Evolutionary conservation across 64 coral and sea anemone genomes (phyloP), one percentile per base, ranked within the genome.

Genomic region (Cladopsammia gracilis): DNA sequence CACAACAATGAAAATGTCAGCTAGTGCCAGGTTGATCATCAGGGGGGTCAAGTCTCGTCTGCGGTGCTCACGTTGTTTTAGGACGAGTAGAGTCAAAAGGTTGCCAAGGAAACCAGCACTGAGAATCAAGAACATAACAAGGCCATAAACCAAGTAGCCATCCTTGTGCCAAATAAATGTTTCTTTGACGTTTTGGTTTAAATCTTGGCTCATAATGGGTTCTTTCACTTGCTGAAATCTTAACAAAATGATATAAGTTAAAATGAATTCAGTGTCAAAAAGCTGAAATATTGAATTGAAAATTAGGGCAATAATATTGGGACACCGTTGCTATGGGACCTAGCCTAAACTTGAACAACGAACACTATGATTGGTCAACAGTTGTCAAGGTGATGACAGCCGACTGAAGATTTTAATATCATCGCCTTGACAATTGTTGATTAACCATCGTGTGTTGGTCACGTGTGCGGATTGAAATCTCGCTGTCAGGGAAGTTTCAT

Each of bases 51-150:
- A 67, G 26, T 20, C 58, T 77, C 73, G 80, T 7, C 22, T 71
- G 6, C 90, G 95, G 44, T 96, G 95, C 23, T 89, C 57, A 24
- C 52, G 48, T 19, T 89, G 85, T 5, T 52, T 45, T 0, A 96
- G 64, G 13, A 92, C 90, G 18, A 76, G 48, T 46, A 96, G 26
- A 3, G 90, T 89, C 23, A 93, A 22, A 9, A 65, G 2, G 52
- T 96, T 96, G 19, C 95, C 95, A 22, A 93, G 4, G 53, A 96
- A 89, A 20, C 95, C 95, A 70, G 72, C 3, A 2, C 85, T 54
- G 1, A 96, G 59, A 7, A 96, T 75, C 1, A 88, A 48, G 24
- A 74, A 77, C 95, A 96, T 96, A 15, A 85, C 69, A 2, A 73
- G 51, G 9, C 90, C 76, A 70, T 96, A 96, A 44, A 52, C 77